These are phyloP conservation scores for Microctonus aethiopoides DNA, from an alignment of 2,888 invertebrate species.

Conservation along the genomic window DNA sequence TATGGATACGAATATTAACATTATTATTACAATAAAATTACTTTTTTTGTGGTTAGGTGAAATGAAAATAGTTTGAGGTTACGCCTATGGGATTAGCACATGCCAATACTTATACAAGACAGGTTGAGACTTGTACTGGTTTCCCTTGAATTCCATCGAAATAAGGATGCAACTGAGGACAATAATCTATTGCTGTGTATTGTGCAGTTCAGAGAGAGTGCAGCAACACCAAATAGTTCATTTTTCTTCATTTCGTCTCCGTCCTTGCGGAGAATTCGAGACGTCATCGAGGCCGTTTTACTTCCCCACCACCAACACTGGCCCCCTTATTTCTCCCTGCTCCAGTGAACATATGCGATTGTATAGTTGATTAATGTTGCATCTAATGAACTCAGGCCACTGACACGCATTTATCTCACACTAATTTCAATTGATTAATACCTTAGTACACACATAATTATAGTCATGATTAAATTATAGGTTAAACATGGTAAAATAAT, in stretches of 20 bases:
- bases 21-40: too few relatives aligned
- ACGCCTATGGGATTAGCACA: constrained; percentile 22
- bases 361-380: not conserved
- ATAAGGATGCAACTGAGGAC: constrained; percentile 29
- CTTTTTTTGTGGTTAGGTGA: too few relatives aligned
- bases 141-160: constrained; percentile 46
- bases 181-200: not conserved
- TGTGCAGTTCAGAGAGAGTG: too few relatives aligned
- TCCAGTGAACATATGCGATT: not conserved
- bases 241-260: constrained; percentile 30
- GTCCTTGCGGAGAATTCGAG: constrained; percentile 50
- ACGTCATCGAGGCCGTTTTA: constrained; percentile 31
- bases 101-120: constrained; percentile 23
- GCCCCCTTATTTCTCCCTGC: not conserved
- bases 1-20: too few relatives aligned
- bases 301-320: not conserved
- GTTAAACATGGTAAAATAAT: not conserved
- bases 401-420: constrained; percentile 6
- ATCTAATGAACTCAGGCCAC: not conserved
- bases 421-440: not conserved
- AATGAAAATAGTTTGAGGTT: not conserved
- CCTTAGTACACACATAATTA: not conserved
- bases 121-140: constrained; percentile 44
- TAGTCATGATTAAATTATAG: not conserved
- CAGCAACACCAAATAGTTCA: constrained; percentile 16